phyloP scores from a whole-genome alignment of 1,140 invertebrate species.

The Diorhabda sublineata region DNA sequence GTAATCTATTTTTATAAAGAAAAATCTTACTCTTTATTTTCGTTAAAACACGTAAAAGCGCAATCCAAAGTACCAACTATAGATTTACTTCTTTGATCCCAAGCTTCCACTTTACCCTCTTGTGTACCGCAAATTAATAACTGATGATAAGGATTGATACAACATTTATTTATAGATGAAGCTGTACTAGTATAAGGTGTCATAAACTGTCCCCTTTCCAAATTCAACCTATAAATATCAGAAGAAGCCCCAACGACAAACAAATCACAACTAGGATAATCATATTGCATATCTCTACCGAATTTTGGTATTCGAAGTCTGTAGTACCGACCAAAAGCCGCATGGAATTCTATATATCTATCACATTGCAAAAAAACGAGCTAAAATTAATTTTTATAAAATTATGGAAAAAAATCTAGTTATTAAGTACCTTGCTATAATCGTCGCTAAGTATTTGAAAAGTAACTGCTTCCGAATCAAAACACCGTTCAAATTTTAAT shows the following conservation, averaged over 20 bases:
- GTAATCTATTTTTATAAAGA: conserved; percentile 3
- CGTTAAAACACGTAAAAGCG: conserved; percentile 65
- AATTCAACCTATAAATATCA: conserved; percentile 92
- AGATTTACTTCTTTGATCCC: conserved; percentile 81
- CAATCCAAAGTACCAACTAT: conserved; percentile 82
- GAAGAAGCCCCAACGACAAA: conserved; percentile 83
- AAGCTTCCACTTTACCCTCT: conserved; percentile 91
- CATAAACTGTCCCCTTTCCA: conserved; percentile 92
- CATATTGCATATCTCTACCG: conserved; percentile 91
- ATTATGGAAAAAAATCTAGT: conserved; percentile 11
- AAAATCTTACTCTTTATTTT: conserved; percentile 48
- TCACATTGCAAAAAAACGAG: conserved; percentile 77
- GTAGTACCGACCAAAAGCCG: conserved; percentile 86
- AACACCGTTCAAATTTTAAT: conserved; percentile 97
- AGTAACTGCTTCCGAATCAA: conserved; percentile 91
- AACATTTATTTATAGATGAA: conserved; percentile 77
- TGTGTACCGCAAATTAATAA: conserved; percentile 84
- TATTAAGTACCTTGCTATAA: conserved; percentile 71
- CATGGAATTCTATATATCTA: conserved; percentile 94
- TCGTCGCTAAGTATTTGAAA: conserved; percentile 87
- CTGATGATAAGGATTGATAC: conserved; percentile 85
- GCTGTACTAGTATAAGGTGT: conserved; percentile 74
- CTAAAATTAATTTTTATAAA: conserved; percentile 49
- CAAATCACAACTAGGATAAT: conserved; percentile 85
- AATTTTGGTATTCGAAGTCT: conserved; percentile 89